These are phyloP conservation scores for Peromyscus attwateri DNA, from an alignment of 2,797 vertebrate genomes.

Conservation along the genomic window DNA sequence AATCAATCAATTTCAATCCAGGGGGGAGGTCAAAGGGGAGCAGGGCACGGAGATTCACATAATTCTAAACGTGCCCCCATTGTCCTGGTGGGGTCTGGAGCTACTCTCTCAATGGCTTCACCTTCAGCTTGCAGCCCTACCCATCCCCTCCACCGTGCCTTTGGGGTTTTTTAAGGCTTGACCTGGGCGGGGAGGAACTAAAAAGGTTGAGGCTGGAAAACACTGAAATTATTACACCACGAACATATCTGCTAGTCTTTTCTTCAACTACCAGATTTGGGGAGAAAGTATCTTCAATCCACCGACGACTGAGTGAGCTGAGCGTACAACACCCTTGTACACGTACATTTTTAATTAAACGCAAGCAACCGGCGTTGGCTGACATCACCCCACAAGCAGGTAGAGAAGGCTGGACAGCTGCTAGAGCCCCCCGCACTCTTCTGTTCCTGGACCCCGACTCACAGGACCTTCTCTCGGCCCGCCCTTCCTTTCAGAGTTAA, in stretches of 20 bases:
- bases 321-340: too few relatives aligned
- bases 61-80: not conserved
- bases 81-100: not conserved
- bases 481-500: conserved; percentile 65
- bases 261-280: not conserved
- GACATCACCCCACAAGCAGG: not conserved
- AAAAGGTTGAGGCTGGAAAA: not conserved
- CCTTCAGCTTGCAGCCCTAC: not conserved
- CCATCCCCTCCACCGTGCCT: fast-evolving
- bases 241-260: not conserved
- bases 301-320: not conserved
- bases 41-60: not conserved
- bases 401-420: not conserved
- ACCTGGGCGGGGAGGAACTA: too few relatives aligned
- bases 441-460: conserved; percentile 32
- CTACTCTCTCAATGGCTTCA: fast-evolving
- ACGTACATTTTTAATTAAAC: not conserved
- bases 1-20: too few relatives aligned
- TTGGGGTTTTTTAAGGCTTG: not conserved
- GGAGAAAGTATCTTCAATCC: not conserved
- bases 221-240: not conserved
- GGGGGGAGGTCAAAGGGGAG: not conserved
- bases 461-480: not conserved
- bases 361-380: not conserved
- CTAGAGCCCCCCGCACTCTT: not conserved